Percentiles rank a stretch among this genome's conserved stretches.
Conservation (phyloP, 2,113 vertebrate genomes). For the Tychaedon coryphoeus region DNA sequence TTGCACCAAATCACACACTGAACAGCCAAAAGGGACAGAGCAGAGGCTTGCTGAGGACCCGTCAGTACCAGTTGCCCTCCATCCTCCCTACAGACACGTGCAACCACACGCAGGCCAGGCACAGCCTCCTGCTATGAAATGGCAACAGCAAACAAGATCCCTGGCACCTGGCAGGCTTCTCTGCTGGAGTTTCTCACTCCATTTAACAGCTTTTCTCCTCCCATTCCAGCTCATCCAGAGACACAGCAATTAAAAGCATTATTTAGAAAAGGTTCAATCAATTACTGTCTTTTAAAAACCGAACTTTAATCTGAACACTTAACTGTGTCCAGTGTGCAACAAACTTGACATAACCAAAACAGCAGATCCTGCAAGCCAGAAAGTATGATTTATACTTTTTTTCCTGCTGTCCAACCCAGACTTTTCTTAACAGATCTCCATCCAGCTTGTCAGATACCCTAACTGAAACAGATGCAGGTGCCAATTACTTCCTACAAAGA, state of each 20-base stretch:
- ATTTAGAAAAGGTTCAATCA: background rate
- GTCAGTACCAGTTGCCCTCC: background rate
- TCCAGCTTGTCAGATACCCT: background rate
- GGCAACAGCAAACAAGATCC: background rate
- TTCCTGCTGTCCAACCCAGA: background rate
- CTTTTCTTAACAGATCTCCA: background rate
- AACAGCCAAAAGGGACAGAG: background rate
- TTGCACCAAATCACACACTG: background rate
- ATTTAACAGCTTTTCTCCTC: background rate
- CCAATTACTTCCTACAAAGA: background rate
- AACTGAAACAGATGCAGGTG: background rate
- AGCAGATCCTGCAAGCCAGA: background rate
- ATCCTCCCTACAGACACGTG: fast-evolving
- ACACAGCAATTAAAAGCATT: background rate
- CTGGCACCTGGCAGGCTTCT: background rate
- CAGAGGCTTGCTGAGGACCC: background rate
- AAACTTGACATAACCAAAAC: background rate
- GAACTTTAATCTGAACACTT: background rate
- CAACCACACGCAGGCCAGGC: background rate
- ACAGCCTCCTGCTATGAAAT: background rate
- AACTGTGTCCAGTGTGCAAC: background rate
- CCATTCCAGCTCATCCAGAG: background rate
- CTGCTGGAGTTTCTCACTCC: background rate
- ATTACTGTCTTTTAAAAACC: background rate
- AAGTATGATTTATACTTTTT: background rate